phyloP scores from a whole-genome alignment of 2,888 invertebrate species.

The Melanargia galathea region DNA sequence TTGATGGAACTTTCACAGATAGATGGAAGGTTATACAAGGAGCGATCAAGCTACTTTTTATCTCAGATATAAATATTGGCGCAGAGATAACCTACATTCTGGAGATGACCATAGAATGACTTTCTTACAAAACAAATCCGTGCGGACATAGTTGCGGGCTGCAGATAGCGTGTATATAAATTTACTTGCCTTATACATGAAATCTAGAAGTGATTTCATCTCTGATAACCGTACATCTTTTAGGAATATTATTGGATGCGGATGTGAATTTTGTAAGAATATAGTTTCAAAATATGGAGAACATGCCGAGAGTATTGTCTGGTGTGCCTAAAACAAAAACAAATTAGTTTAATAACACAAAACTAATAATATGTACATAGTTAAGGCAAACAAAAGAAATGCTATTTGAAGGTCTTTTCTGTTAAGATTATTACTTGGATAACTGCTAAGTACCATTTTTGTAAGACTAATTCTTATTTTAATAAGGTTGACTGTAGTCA shows the following conservation, averaged over 20 bases:
- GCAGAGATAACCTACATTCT: no score
- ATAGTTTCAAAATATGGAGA: constrained; percentile 97
- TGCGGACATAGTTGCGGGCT: no score
- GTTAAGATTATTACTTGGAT: constrained; percentile 52
- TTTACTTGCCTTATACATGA: constrained; percentile 91
- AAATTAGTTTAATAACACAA: constrained; percentile 64
- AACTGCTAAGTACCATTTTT: constrained; percentile 54
- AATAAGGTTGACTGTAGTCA: constrained; percentile 57
- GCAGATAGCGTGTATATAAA: neutral
- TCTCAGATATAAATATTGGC: no score
- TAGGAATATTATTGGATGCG: constrained; percentile 95
- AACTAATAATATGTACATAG: constrained; percentile 42
- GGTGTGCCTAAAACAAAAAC: constrained; percentile 88
- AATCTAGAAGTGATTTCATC: constrained; percentile 94
- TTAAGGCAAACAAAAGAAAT: constrained; percentile 57
- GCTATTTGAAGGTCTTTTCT: constrained; percentile 65
- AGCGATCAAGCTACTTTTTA: no score
- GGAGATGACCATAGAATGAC: no score
- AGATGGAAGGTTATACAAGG: no score
- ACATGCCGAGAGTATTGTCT: constrained; percentile 95
- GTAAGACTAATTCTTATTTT: constrained; percentile 66
- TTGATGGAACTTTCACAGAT: no score
- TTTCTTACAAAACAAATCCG: no score
- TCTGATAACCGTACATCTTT: constrained; percentile 95
- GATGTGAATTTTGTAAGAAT: constrained; percentile 93